Evolutionary conservation across 30 jellyfish, hydroid and myxozoan genomes (phyloP), one percentile per base, ranked within the genome.

Genomic region (Nemopilema nomurai): DNA sequence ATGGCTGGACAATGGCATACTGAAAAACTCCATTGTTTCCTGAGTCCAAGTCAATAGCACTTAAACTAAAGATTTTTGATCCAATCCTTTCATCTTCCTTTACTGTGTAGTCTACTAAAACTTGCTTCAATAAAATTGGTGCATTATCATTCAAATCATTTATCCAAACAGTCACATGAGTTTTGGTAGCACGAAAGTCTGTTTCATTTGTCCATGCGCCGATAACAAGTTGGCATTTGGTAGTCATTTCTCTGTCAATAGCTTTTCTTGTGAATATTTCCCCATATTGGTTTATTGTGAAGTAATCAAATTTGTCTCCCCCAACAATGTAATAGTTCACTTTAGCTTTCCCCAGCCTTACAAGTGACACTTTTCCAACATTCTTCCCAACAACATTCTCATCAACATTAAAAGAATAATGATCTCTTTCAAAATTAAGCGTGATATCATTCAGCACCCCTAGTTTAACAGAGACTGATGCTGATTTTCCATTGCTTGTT

Each of bases 121-220:
- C 30, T 52, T 74, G 87, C 17, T 18, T 62, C 20, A 69, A 49
- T 18, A 87, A 22, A 19, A 26, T 78, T 23, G 97, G 97, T 0
- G 71, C 22, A 57, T 81, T 93, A 57, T 87, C 96, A 84, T 93
- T 93, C 51, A 84, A 82, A 75, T 88, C 98, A 49, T 53, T 52
- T 4, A 92, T 20, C 9, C 31, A 26, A 29, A 93, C 73, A 18
- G 69, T 79, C 27, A 84, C 83, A 1, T 28, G 50, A 23, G 89
- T 76, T 4, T 27, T 41, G 17, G 86, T 88, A 30, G 90, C 70
- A 62, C 64, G 71, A 22, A 91, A 49, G 16, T 64, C 0, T 3
- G 95, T 21, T 66, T 64, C 75, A 32, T 80, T 89, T 8, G 79
- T 93, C 71, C 77, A 57, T 18, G 74, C 96, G 20, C 83, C 86